Evolutionary conservation across 1,140 invertebrate species (phyloP).

Genomic region (Anastrepha ludens): DNA sequence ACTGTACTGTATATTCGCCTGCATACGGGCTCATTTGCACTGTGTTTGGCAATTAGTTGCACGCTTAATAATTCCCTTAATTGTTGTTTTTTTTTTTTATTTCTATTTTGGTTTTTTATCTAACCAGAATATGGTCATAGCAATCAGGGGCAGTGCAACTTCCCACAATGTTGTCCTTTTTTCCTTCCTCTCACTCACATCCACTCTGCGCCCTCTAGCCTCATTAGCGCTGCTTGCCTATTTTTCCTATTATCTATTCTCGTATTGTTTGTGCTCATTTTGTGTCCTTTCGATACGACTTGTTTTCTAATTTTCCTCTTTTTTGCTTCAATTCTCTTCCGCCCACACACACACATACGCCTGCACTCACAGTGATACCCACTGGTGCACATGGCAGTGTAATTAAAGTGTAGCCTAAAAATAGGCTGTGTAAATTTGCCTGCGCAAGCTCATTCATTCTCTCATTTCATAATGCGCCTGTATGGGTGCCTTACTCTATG

Average conservation of each 20-base stretch:
- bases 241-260: slow-evolving; percentile 24
- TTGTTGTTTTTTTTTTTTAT: slow-evolving; percentile 1
- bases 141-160: slow-evolving; percentile 11
- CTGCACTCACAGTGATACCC: not conserved
- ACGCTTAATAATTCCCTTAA: slow-evolving; percentile 9
- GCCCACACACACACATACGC: not conserved
- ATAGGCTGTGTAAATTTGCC: slow-evolving; percentile 37
- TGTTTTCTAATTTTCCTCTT: not conserved
- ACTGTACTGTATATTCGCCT: not conserved
- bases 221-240: slow-evolving; percentile 16
- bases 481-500: not conserved
- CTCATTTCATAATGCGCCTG: not conserved
- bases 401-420: slow-evolving; percentile 39
- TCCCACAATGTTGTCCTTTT: not conserved
- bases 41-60: slow-evolving; percentile 45
- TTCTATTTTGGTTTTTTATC: not conserved
- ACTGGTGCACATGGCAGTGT: not conserved
- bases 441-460: not conserved
- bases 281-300: not conserved
- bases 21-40: slow-evolving; percentile 6
- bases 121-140: slow-evolving; percentile 2
- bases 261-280: slow-evolving; percentile 28
- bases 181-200: not conserved
- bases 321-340: not conserved
- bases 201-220: not conserved